phyloP scores from a whole-genome alignment of 2,113 vertebrate species.

The Peucedramus taeniatus region DNA sequence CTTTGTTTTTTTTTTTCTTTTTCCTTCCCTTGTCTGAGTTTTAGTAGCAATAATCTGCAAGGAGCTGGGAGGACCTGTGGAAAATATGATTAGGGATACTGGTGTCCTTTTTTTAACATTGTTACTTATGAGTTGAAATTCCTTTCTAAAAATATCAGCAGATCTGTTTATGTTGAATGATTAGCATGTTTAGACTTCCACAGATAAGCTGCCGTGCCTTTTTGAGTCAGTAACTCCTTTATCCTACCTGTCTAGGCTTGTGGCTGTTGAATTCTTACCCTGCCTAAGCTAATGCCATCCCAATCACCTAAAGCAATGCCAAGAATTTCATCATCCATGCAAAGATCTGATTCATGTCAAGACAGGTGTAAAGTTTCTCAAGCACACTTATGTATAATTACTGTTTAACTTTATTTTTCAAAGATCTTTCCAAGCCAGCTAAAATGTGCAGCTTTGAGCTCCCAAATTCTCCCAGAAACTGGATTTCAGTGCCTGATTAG shows the following conservation, averaged over 20 bases:
- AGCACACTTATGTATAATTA: slow-evolving; percentile 40
- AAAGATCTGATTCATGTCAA: slow-evolving; percentile 53
- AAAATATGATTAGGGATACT: slow-evolving; percentile 2
- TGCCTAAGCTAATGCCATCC: slow-evolving; percentile 26
- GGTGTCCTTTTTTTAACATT: slow-evolving; percentile 39
- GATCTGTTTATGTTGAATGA: slow-evolving; percentile 60
- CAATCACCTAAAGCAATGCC: slow-evolving; percentile 50
- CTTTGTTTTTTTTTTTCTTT: neutral
- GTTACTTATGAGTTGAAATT: slow-evolving; percentile 12
- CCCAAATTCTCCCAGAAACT: slow-evolving; percentile 13
- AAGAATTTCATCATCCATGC: slow-evolving; percentile 44
- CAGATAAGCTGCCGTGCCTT: slow-evolving; percentile 40
- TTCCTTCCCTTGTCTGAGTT: neutral
- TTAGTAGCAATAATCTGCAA: neutral
- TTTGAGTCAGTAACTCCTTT: slow-evolving; percentile 48
- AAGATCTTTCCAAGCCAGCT: slow-evolving; percentile 20
- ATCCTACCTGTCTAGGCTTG: slow-evolving; percentile 58
- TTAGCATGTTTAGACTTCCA: slow-evolving; percentile 57
- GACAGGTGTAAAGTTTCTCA: slow-evolving; percentile 57
- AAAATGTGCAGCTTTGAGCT: neutral
- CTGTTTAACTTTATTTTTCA: slow-evolving; percentile 49
- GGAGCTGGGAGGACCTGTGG: neutral
- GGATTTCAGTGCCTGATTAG: slow-evolving; percentile 26
- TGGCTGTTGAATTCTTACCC: slow-evolving; percentile 14
- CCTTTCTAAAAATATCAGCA: slow-evolving; percentile 56